Evolutionary conservation across 2,797 vertebrate species (phyloP), one percentile per base, ranked within the genome.

Genomic region (Melanogrammus aeglefinus): DNA sequence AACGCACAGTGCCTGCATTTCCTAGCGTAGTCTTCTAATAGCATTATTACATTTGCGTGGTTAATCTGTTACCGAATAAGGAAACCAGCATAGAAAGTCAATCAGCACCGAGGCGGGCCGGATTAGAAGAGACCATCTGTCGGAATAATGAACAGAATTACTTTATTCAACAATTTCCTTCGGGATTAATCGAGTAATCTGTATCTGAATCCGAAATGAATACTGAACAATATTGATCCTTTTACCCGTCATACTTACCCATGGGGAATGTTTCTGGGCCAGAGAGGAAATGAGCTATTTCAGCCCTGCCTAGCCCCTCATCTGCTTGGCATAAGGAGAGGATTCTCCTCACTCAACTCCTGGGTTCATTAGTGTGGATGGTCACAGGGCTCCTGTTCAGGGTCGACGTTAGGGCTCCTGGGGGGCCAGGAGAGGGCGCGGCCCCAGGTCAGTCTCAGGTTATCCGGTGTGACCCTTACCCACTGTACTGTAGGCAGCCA

Each of bases 41-140:
- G 88, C 85, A 89, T 92, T 91, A 92, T 85, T 87, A 85, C 79
- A 86, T 83, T 78, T 82, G 88, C 86, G 86, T 91, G 91, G 91
- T 87, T 91, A 92, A 92, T 91, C 90, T 89, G 84, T 83, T 81
- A 81, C 87, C 82, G 81, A 86, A 83, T 86, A 85, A 86, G 84
- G 81, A 88, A 84, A 84, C 77, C 69, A 51, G 86, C 82, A 80
- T 77, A 82, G 74, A 86, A 79, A 88, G 63, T 69, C 79, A 84
- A 77, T 85, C 76, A 84, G 79, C 74, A 78, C 78, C 82, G 69
- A 77, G 74, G 79, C 77, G 31, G 31, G 70, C n/a, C 39, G 78
- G 77, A 83, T 78, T 86, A 89, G 84, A 85, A 84, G 71, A 78
- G 79, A 81, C 78, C 80, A 78, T 73, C 84, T 74, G 76, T 24